Percentiles rank a stretch among this genome's conserved stretches.
These are phyloP conservation scores for Fundulus diaphanus DNA, from an alignment of 2,797 vertebrate genomes.

Conservation along the genomic window DNA sequence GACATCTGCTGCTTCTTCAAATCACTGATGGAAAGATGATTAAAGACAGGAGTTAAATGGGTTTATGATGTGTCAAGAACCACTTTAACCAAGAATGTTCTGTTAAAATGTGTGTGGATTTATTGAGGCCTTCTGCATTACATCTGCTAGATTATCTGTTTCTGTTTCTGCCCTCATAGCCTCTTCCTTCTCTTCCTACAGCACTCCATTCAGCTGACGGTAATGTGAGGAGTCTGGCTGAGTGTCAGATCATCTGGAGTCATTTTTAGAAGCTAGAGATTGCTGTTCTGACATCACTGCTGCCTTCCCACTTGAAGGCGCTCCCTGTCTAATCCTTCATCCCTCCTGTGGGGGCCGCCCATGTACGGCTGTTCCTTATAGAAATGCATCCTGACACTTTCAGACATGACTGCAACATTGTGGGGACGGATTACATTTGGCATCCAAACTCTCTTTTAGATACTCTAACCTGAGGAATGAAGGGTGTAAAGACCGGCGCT, in stretches of 20 bases:
- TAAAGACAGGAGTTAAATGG: constrained; percentile 28
- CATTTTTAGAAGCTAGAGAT: constrained; percentile 72
- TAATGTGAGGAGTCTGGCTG: constrained; percentile 76
- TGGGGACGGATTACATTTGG: constrained; percentile 14
- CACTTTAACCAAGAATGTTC: constrained; percentile 27
- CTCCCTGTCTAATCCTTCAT: constrained; percentile 51
- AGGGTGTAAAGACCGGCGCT: constrained; percentile 61
- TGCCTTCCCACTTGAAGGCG: constrained; percentile 30
- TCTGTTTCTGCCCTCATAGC: constrained; percentile 51
- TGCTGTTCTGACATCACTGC: constrained; percentile 54
- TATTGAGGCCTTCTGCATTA: neutral
- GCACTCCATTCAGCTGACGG: constrained; percentile 54
- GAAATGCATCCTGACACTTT: constrained; percentile 18
- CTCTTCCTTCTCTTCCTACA: constrained; percentile 42
- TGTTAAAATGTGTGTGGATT: neutral
- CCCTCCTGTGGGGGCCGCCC: constrained; percentile 32
- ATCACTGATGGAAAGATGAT: constrained; percentile 46
- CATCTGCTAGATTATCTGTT: constrained; percentile 24
- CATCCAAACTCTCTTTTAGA: constrained; percentile 19
- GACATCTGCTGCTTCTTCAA: constrained; percentile 54
- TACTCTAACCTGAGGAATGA: constrained; percentile 46
- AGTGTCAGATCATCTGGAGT: constrained; percentile 66
- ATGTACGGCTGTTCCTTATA: constrained; percentile 44
- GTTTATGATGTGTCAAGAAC: constrained; percentile 21
- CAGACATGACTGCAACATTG: constrained; percentile 11